A percentile compares a stretch with the other conserved stretches of the same genome.
Evolutionary conservation across 2,888 invertebrate genomes (phyloP).

Genomic region (Aphrophora alni): DNA sequence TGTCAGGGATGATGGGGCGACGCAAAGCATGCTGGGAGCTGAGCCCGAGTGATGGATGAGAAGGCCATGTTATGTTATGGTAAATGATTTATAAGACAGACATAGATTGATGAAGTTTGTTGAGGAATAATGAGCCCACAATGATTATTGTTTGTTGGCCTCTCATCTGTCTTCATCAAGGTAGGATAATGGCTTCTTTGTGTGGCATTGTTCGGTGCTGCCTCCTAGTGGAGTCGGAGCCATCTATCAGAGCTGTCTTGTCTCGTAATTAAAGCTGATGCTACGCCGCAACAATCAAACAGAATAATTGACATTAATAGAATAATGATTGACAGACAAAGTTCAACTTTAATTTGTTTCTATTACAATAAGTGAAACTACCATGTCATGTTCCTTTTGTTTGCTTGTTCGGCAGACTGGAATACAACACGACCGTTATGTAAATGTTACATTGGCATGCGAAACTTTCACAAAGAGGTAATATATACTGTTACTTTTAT

Average conservation of each 20-base stretch:
- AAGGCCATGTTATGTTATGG: conserved; percentile 29
- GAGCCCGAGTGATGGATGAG: conserved; percentile 27
- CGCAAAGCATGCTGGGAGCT: conserved; percentile 9
- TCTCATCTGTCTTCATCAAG: conserved; percentile 33
- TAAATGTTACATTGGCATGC: neutral
- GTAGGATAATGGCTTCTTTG: conserved; percentile 34
- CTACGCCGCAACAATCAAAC: conserved; percentile 20
- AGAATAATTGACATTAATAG: conserved; percentile 42
- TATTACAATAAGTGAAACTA: conserved; percentile 7
- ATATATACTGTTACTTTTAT: neutral
- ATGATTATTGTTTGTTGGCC: conserved; percentile 36
- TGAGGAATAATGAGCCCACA: conserved; percentile 36
- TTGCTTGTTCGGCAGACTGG: neutral
- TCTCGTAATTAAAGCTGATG: conserved; percentile 35
- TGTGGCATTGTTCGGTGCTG: conserved; percentile 6
- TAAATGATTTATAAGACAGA: conserved; percentile 35
- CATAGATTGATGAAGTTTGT: conserved; percentile 36
- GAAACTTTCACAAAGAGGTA: neutral
- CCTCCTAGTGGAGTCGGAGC: conserved; percentile 7
- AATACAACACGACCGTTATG: neutral
- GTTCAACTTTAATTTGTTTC: conserved; percentile 37
- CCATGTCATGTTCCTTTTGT: conserved; percentile 13
- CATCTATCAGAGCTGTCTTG: conserved; percentile 33
- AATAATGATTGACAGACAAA: conserved; percentile 37
- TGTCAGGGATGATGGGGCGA: neutral